These are phyloP conservation scores for Polymixis flavicincta DNA, from an alignment of 2,888 invertebrate species.

Conservation along the genomic window DNA sequence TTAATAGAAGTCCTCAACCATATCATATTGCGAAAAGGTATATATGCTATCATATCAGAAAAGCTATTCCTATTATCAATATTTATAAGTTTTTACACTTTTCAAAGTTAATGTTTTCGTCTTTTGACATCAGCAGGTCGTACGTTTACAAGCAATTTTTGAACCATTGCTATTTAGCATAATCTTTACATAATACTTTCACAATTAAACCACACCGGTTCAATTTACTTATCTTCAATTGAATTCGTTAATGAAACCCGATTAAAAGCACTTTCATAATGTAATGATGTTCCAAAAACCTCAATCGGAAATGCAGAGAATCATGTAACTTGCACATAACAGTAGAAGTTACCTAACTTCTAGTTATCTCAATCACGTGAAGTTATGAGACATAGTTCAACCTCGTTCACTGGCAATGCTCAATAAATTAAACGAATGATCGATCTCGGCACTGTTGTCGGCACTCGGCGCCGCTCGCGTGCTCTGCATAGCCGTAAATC, in stretches of 20 bases:
- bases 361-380: constrained; percentile 30
- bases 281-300: constrained; percentile 39
- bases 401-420: constrained; percentile 61
- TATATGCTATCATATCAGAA: too few species aligned
- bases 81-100: too few species aligned
- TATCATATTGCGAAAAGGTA: neutral
- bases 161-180: neutral
- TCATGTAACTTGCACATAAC: constrained; percentile 50
- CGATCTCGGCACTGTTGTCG: constrained; percentile 66
- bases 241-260: constrained; percentile 7
- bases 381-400: constrained; percentile 56
- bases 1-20: constrained; percentile 5
- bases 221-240: constrained; percentile 23
- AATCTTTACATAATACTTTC: constrained; percentile 28
- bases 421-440: constrained; percentile 72
- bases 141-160: neutral
- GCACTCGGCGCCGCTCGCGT: constrained; percentile 53
- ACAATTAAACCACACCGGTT: constrained; percentile 2
- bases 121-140: neutral
- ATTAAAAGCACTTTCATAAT: constrained; percentile 1
- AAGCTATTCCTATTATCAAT: too few species aligned
- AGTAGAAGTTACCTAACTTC: constrained; percentile 41
- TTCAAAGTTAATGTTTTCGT: neutral
- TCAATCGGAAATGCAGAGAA: constrained; percentile 49
- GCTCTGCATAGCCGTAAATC: constrained; percentile 65